Percentiles rank a stretch among this genome's conserved stretches.
Evolutionary conservation across 2,797 vertebrate genomes (phyloP).

Genomic region (Phyllotis vaccarum): DNA sequence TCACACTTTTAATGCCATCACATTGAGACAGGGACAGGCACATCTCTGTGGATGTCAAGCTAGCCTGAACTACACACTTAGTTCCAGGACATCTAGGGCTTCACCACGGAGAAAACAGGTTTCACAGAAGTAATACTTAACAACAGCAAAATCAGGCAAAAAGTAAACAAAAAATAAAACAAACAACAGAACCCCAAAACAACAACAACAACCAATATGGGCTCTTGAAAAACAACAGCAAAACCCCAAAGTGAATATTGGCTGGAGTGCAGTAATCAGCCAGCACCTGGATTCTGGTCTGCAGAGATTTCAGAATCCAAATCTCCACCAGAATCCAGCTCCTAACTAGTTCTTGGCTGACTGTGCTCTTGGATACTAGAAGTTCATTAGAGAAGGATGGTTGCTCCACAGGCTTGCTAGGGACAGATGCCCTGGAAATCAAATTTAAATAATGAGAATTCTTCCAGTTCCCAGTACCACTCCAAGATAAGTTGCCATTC

Average conservation of each 20-base stretch:
- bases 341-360: background rate
- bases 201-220: too few relatives aligned
- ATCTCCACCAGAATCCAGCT: background rate
- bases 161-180: too few relatives aligned
- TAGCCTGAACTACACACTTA: background rate
- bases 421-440: background rate
- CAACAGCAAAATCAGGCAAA: background rate
- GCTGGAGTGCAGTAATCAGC: background rate
- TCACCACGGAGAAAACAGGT: rapidly evolving
- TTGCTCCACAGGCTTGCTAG: background rate
- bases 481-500: background rate
- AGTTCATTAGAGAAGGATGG: background rate
- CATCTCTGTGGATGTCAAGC: background rate
- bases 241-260: background rate
- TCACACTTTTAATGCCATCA: background rate
- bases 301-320: background rate
- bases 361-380: background rate
- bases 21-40: background rate
- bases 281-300: too few relatives aligned
- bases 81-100: background rate
- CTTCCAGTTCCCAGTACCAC: background rate
- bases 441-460: background rate
- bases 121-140: background rate
- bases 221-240: background rate
- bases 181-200: background rate